Evolutionary conservation across 2,888 invertebrate genomes (phyloP), one percentile per base, ranked within the genome.

Genomic region (Coenonympha glycerion): DNA sequence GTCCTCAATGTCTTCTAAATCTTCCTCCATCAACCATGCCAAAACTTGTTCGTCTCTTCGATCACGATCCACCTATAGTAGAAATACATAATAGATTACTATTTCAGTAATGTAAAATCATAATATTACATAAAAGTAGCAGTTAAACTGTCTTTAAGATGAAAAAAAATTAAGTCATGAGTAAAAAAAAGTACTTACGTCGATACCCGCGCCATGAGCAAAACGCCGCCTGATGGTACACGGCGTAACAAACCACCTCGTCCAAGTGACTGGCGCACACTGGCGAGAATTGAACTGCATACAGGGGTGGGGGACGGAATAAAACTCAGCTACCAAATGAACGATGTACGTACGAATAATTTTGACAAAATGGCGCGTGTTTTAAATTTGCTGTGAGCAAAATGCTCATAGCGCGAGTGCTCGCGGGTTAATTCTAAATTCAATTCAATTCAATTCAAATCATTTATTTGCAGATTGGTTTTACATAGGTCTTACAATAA

Each of bases 1-100:
- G 21, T 47, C 47, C 36, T 46, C 53, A 40, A 46, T 53, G 42
- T 56, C 53, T 49, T 53, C 53, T 16, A 24, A 46, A 49, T 40
- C 42, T 36, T 51, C 49, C 24, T 49, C 37, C 40, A 31, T 26
- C 31, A 46, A 33, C 33, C 33, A 33, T 8, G 33, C 33, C 8
- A 33, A 33, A 33, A 33, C 8, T 33, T 13, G 33, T 33, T 33
- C 5, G 2, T 33, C 33, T 15, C 8, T 4, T n/a, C 33, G 5
- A 33, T 33, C 33, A 8, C 9, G 6, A 16, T 4, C n/a, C n/a
- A n/a, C n/a, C n/a, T n/a, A n/a, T n/a, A n/a, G n/a, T n/a, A n/a
- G n/a, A n/a, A n/a, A n/a, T 34, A 16, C 15, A 34, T 34, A 34
- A 34, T 34, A 3, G 11, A 5, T 34, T 1, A 15, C 15, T 11